These are phyloP conservation scores for Tillus elongatus DNA, from an alignment of 2,888 invertebrate species.

Conservation along the genomic window DNA sequence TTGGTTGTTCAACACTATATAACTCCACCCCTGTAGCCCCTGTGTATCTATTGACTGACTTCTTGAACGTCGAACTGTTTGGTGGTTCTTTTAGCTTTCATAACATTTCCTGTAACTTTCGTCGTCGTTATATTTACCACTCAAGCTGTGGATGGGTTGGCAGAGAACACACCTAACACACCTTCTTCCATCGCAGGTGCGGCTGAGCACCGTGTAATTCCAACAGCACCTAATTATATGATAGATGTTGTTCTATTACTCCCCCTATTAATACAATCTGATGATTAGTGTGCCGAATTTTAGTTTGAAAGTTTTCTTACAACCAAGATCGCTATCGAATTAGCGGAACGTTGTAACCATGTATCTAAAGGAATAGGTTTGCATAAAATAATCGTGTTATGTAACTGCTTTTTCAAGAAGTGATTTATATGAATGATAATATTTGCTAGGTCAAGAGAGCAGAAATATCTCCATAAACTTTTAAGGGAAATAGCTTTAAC, in stretches of 20 bases:
- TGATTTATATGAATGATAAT: no score
- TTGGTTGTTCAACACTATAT: no score
- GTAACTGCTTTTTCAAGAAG: no score
- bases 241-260: conserved; percentile 30
- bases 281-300: conserved; percentile 27
- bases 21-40: no score
- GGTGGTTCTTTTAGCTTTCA: conserved; percentile 16
- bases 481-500: no score
- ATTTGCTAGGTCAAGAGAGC: no score
- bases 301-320: no score
- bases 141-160: conserved; percentile 24
- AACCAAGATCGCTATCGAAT: no score
- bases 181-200: conserved; percentile 32
- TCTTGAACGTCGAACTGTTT: conserved; percentile 15
- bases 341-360: no score
- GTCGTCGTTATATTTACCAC: conserved; percentile 22
- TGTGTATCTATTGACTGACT: conserved; percentile 14
- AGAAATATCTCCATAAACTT: no score
- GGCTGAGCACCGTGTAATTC: conserved; percentile 35
- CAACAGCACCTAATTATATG: conserved; percentile 34
- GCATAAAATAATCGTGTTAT: no score
- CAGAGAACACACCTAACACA: conserved; percentile 27
- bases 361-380: no score
- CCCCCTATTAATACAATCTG: conserved; percentile 26
- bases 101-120: conserved; percentile 23